These are phyloP conservation scores for Gandaritis pyraliata DNA, from an alignment of 2,888 invertebrate genomes.

Conservation along the genomic window DNA sequence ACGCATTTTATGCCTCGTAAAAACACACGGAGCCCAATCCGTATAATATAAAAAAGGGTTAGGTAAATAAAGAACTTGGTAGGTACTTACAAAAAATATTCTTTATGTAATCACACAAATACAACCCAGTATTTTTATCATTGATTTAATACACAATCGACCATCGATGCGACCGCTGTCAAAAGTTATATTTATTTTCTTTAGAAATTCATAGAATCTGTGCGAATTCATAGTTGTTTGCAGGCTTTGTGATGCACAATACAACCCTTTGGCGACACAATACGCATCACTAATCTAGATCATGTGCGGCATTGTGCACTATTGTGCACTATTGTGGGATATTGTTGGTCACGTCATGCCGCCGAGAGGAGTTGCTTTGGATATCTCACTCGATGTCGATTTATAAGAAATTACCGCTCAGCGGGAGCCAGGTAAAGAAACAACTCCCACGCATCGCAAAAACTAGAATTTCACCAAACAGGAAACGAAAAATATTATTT, in stretches of 20 bases:
- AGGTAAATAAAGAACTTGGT: no score
- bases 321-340: slow-evolving; percentile 57
- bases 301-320: slow-evolving; percentile 77
- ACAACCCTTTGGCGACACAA: slow-evolving; percentile 84
- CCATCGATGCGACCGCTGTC: slow-evolving; percentile 78
- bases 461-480: slow-evolving; percentile 75
- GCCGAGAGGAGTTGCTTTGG: slow-evolving; percentile 60
- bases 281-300: slow-evolving; percentile 83
- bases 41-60: no score
- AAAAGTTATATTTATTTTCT: slow-evolving; percentile 84
- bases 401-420: slow-evolving; percentile 80
- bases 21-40: no score
- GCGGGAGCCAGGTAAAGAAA: slow-evolving; percentile 75
- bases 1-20: not conserved
- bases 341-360: slow-evolving; percentile 46
- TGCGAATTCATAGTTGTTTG: slow-evolving; percentile 80
- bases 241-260: slow-evolving; percentile 70
- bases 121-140: slow-evolving; percentile 47
- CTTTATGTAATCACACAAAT: slow-evolving; percentile 23
- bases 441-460: slow-evolving; percentile 77
- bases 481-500: slow-evolving; percentile 77
- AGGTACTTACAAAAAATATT: slow-evolving; percentile 34
- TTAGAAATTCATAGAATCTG: slow-evolving; percentile 81
- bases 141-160: slow-evolving; percentile 61
- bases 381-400: slow-evolving; percentile 82